Evolutionary conservation across 2,797 vertebrate genomes (phyloP).

Genomic region (Saxicola maurus): DNA sequence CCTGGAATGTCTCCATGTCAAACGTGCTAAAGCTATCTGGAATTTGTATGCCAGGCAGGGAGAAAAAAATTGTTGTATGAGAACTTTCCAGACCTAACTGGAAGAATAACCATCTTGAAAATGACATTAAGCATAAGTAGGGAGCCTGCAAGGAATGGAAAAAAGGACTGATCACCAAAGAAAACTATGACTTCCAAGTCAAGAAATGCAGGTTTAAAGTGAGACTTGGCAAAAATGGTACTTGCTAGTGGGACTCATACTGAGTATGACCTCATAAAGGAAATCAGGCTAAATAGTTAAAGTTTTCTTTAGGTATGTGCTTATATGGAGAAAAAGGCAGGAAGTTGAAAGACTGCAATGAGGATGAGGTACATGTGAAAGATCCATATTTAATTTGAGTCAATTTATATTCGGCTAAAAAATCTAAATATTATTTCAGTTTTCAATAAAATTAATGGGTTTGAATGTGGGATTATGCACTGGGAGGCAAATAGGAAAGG

Average conservation of each 20-base stretch:
- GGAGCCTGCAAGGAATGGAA: slow-evolving; percentile 4
- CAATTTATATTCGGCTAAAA: neutral
- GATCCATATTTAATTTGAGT: neutral
- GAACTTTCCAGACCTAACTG: slow-evolving; percentile 33
- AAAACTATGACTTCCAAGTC: slow-evolving; percentile 24
- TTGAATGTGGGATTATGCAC: neutral
- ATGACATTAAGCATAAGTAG: slow-evolving; percentile 1
- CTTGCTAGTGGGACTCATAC: neutral
- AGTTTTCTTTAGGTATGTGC: neutral
- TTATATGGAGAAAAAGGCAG: neutral
- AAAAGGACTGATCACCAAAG: slow-evolving; percentile 25
- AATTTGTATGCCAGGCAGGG: slow-evolving; percentile 21
- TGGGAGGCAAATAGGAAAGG: neutral
- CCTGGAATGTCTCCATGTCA: slow-evolving; percentile 53
- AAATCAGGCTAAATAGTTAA: neutral
- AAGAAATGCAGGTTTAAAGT: slow-evolving; percentile 22
- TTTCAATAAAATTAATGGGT: neutral
- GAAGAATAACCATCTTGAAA: slow-evolving; percentile 48
- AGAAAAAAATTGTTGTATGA: neutral
- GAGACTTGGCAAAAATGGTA: neutral
- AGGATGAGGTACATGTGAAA: neutral
- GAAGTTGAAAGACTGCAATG: neutral
- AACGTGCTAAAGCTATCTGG: slow-evolving; percentile 59
- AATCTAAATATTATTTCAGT: neutral
- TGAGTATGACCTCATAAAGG: neutral